Base-by-base conservation (phyloP, 1,140 invertebrate genomes). In the Neotoxoptera formosana region DNA sequence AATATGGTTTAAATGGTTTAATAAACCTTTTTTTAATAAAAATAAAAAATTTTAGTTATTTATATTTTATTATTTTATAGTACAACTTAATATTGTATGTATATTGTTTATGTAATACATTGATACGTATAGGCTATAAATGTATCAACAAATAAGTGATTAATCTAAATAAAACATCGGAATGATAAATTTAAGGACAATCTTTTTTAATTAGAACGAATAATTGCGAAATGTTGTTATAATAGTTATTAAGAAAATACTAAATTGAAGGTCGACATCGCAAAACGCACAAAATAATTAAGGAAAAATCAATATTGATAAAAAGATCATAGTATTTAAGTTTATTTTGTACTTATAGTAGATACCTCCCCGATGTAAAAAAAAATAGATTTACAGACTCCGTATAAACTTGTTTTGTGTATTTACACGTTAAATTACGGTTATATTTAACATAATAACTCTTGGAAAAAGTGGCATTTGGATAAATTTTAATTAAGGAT, bases 121-220 rank as follows among this genome's bases (percentile, higher is more conserved):
- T 30, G 17, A 67, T 76, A 76, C 60, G 30, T 76, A n/a, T 76
- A 76, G 14, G 3, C 60, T 76, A 76, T n/a, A 76, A n/a, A 76
- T n/a, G n/a, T n/a, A n/a, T 30, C 4, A 76, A 76, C 30, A n/a
- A n/a, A 17, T 17, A n/a, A n/a, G 30, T n/a, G 17, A 76, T n/a
- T 76, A n/a, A 76, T 76, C 30, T n/a, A n/a, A 76, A n/a, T n/a
- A n/a, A 76, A 76, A 76, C 14, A n/a, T 76, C 14, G n/a, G n/a
- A 76, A 76, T 34, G 60, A n/a, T 76, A 76, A 76, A 76, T n/a
- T 76, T 76, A 30, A 76, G 60, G 60, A 76, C 60, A 76, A n/a
- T 76, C 11, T 67, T n/a, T 60, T 67, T n/a, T n/a, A 67, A 67
- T n/a, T 67, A 67, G 30, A 67, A 67, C n/a, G 9, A n/a, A 67